Base-by-base conservation (phyloP, 2,888 invertebrate species). In the Leptothorax acervorum region DNA sequence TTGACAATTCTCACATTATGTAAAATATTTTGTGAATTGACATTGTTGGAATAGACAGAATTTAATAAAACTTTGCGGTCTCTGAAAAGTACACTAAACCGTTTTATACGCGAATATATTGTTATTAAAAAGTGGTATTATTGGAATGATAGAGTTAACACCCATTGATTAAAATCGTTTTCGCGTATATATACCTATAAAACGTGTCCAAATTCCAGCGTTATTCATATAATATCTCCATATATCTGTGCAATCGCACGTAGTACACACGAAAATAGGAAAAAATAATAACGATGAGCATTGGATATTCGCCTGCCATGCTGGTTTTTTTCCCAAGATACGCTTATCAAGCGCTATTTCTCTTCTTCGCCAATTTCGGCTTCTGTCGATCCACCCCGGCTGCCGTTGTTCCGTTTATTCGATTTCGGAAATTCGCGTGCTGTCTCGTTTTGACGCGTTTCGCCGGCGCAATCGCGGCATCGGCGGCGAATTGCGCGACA, bases 351-450 rank as follows among this genome's bases (percentile, higher is more conserved):
- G 35, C 57, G 57, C 4, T 35, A 60, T 60, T 79, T 62, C 18
- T 18, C 45, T 60, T 39, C 71, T 60, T 81, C n/a, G 39, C 35
- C 60, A 51, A 81, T 81, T 71, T 79, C 79, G 60, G 45, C 11
- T 57, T 57, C 48, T 28, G 68, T 78, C 68, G 68, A 71, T 79
- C 12, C 48, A 28, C 35, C 35, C 35, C 31, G 71, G 45, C 71
- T 60, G 60, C 35, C 78, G 35, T 35, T 70, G 35, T 42, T 23
- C 12, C 48, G 60, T 55, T 48, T 35, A 60, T 79, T 79, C 71
- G 83, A 76, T 87, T 85, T 83, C 28, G 79, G 45, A 82, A 83
- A 85, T 70, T 65, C 65, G 65, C 63, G 12, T 53, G 53, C 51
- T 70, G 51, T 65, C 65, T 48, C 66, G 70, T 78, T 78, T 62